Evolutionary conservation across 2,797 vertebrate species (phyloP), one percentile per base, ranked within the genome.

Genomic region (Falco peregrinus): DNA sequence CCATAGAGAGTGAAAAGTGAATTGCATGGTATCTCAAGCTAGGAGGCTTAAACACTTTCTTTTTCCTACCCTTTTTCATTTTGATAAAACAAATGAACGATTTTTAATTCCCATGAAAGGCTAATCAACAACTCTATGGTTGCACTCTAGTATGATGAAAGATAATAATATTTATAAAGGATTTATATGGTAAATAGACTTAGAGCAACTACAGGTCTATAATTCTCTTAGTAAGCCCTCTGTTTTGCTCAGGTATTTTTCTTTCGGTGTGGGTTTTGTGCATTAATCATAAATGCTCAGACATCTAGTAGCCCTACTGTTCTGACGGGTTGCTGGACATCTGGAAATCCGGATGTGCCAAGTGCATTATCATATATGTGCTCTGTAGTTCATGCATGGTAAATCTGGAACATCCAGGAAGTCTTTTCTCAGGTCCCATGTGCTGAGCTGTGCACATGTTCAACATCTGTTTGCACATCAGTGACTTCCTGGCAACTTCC

Each of bases 401-500:
- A 56, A 83, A 60, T 50, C 43, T 92, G 90, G 70, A 60, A 17
- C 29, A 18, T 57, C 20, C 60, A 57, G 81, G 68, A 89, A 83
- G 22, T 33, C 64, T 53, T 74, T 92, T 35, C 68, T 81, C 51
- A 9, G 41, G 26, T 68, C 80, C 70, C 60, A 2, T 1, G 26
- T 1, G 15, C 53, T 4, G 53, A 78, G 63, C 76, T 51, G 33
- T 37, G 57, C 85, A 28, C 1, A 0, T 81, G 90, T 67, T 59
- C 84, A 41, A 2, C 95, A 90, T 90, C 84, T 96, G 78, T 16
- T 84, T 16, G 57, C 37, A 2, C 68, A 47, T 63, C 90, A 25
- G 64, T 25, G 48, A 16, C 71, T 87, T 90, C 93, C 89, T 94
- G 84, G 67, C 33, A 74, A 9, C 54, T 84, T 89, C 81, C 89